Evolutionary conservation across 2,888 invertebrate species (phyloP).

Genomic region (Hedychridium roseum): DNA sequence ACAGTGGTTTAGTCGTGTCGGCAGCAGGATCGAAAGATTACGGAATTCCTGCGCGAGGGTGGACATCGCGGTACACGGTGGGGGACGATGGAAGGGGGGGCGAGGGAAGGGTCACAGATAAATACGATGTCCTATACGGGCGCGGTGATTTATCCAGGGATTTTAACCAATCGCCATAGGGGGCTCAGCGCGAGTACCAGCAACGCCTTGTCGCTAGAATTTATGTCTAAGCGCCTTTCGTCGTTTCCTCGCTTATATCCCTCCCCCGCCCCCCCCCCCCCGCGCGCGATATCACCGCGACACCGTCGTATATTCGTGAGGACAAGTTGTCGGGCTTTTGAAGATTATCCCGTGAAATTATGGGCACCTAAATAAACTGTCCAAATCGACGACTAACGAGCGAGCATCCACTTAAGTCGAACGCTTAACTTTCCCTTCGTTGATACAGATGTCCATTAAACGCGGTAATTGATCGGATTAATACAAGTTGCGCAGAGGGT

Average conservation of each 20-base stretch:
- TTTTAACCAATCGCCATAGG: slow-evolving; percentile 36
- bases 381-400: no score
- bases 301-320: no score
- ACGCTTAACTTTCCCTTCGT: no score
- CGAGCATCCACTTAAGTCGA: no score
- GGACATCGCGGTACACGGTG: no score
- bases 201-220: slow-evolving; percentile 19
- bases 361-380: no score
- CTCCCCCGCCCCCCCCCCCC: not conserved
- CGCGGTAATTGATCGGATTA: no score
- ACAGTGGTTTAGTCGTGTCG: slow-evolving; percentile 5
- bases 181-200: slow-evolving; percentile 20
- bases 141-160: slow-evolving; percentile 32
- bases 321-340: no score
- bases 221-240: slow-evolving; percentile 24
- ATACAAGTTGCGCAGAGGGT: no score
- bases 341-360: no score
- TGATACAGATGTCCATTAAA: no score
- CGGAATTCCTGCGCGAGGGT: slow-evolving; percentile 17
- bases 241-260: slow-evolving; percentile 3
- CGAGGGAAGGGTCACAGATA: slow-evolving; percentile 13
- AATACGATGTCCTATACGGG: slow-evolving; percentile 25
- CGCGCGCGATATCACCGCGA: no score
- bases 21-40: slow-evolving; percentile 13
- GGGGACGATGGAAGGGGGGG: slow-evolving; percentile 3